These are phyloP conservation scores for Hanleya hanleyi DNA, from an alignment of 2,888 invertebrate species.

Conservation along the genomic window DNA sequence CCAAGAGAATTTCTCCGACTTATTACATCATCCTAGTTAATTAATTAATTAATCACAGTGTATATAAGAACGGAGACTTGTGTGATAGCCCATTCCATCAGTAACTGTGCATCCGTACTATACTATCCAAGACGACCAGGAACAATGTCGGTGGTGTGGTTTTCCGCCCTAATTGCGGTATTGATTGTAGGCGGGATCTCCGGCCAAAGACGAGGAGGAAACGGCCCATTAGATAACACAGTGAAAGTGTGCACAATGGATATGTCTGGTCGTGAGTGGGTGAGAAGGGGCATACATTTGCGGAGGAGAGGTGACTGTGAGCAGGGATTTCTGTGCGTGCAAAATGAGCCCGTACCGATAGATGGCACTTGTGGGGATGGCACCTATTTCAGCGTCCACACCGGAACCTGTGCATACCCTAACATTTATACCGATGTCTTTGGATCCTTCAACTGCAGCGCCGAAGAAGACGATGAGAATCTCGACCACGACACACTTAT, in stretches of 20 bases:
- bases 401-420: background rate
- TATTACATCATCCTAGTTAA: too few relatives aligned
- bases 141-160: too few relatives aligned
- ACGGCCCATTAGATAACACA: background rate
- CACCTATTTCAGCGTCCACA: background rate
- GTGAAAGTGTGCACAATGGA: background rate
- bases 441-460: background rate
- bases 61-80: too few relatives aligned
- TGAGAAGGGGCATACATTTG: background rate
- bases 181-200: too few relatives aligned
- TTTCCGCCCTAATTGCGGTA: too few relatives aligned
- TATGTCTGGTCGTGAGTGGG: background rate
- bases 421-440: background rate
- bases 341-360: background rate
- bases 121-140: too few relatives aligned
- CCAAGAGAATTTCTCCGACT: too few relatives aligned
- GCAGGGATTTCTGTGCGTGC: background rate
- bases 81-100: too few relatives aligned
- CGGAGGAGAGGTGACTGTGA: background rate
- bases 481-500: background rate
- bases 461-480: background rate
- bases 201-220: too few relatives aligned
- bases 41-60: too few relatives aligned
- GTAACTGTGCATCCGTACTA: too few relatives aligned
- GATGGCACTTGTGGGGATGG: background rate